Base-by-base conservation (phyloP, 2,113 vertebrate species). In the Tragelaphus buxtoni region DNA sequence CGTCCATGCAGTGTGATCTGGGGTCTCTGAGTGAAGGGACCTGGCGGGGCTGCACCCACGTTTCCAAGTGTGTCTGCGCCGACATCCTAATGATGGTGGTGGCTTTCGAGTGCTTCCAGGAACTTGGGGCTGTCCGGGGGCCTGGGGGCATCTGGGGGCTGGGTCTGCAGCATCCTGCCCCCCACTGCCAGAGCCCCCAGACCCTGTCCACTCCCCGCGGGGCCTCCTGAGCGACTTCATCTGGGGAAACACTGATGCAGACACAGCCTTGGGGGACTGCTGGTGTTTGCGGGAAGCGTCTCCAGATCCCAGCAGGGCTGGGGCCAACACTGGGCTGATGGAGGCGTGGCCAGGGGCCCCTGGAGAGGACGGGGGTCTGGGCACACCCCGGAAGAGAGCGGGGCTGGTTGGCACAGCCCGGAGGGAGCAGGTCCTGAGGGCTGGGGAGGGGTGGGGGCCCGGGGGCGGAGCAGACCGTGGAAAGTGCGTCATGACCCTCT, bases 1-100 rank as follows among this genome's bases (percentile, higher is more conserved):
- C 9, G 9, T 18, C 74, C 56, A 5, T 2, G 32, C 28, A 10
- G 47, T 20, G 1, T 3, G 7, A 51, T 28, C n/a, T 1, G 9
- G 20, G 51, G 8, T 32, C 76, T 55, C 56, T 1, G 0, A 55
- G 80, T 20, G 16, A n/a, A 39, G 81, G 9, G 16, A 55, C 49
- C 30, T 3, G 4, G 1, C 1, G 58, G 51, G 32, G 32, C 10
- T 0, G 7, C 20, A 12, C n/a, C 53, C 18, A 45, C 47, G 22
- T 42, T 12, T 8, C 84, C 3, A 0, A 49, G 17, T 0, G 47
- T 3, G 1, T 42, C 80, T 10, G n/a, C 1, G 47, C 8, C 0
- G 4, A 63, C n/a, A 1, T 22, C 30, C 24, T 30, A n/a, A 55
- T 0, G 51, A 0, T 0, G 4, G 77, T 1, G 7, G 1, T 4